Conservation (phyloP, 2,113 vertebrate species). For the Carassius gibelio region DNA sequence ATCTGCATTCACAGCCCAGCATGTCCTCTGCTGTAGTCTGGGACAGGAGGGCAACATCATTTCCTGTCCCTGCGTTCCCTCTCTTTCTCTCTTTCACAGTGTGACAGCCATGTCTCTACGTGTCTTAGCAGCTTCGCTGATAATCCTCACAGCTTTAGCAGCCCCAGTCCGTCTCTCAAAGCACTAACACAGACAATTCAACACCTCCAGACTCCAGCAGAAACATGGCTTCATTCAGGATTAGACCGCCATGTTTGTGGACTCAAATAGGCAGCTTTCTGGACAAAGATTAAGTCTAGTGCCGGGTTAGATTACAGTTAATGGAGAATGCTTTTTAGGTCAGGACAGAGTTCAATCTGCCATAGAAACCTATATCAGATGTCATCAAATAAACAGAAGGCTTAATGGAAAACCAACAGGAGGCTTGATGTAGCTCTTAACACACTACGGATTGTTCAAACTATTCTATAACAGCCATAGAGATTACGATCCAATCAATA, state of each 20-base stretch:
- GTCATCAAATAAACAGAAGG: not conserved
- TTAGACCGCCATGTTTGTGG: constrained; percentile 3
- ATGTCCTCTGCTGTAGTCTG: not conserved
- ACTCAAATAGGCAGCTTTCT: not conserved
- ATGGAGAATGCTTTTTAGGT: constrained; percentile 24
- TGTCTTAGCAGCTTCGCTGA: constrained; percentile 23
- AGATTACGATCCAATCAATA: not conserved
- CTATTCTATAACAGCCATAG: not conserved
- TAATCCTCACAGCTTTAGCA: constrained; percentile 42
- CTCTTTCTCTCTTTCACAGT: constrained; percentile 10
- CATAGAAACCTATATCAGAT: constrained; percentile 19
- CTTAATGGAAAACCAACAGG: not conserved
- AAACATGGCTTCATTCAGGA: constrained; percentile 24
- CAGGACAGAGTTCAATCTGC: constrained; percentile 22
- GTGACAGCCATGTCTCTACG: not conserved
- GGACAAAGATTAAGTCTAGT: constrained; percentile 6
- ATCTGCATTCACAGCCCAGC: constrained; percentile 2
- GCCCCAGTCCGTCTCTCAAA: constrained; percentile 14
- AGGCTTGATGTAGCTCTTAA: not conserved
- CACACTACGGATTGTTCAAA: not conserved
- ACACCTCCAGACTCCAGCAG: constrained; percentile 5
- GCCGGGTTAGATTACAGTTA: not conserved
- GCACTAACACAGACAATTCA: constrained; percentile 15
- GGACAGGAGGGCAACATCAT: not conserved
- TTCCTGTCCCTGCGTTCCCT: not conserved